Conservation (phyloP, 2,888 invertebrate genomes). For the Dynastes hyllus region DNA sequence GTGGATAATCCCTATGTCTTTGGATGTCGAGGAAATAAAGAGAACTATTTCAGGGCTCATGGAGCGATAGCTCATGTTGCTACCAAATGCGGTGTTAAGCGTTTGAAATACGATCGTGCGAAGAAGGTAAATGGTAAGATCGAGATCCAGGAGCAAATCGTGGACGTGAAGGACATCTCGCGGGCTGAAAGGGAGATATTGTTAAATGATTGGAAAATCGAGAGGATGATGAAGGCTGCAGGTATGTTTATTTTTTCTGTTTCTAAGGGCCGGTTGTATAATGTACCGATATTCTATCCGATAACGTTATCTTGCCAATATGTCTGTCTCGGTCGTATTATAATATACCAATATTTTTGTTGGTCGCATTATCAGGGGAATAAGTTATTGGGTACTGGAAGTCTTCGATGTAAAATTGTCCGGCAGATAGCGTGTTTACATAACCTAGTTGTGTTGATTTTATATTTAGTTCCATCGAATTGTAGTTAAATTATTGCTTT, state of each 20-base stretch:
- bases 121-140: constrained; percentile 5
- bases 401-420: no score
- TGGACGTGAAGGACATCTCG: constrained; percentile 22
- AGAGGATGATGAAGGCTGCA: neutral
- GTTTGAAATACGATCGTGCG: constrained; percentile 19
- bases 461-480: no score
- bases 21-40: constrained; percentile 32
- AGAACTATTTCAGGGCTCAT: constrained; percentile 27
- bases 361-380: no score
- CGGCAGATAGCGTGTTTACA: no score
- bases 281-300: no score
- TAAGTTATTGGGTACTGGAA: no score
- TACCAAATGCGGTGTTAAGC: constrained; percentile 25
- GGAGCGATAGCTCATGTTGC: constrained; percentile 18
- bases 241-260: constrained; percentile 5
- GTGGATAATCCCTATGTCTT: constrained; percentile 23
- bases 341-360: no score
- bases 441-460: no score
- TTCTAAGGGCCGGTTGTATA: no score
- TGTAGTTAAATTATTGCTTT: no score
- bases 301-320: no score
- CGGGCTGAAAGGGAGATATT: constrained; percentile 9
- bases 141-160: constrained; percentile 21
- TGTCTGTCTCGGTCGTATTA: no score
- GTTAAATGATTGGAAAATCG: constrained; percentile 25